A percentile compares a stretch with the other conserved stretches of the same genome.
Conservation (phyloP, 2,888 invertebrate genomes). For the Acronicta aceris region DNA sequence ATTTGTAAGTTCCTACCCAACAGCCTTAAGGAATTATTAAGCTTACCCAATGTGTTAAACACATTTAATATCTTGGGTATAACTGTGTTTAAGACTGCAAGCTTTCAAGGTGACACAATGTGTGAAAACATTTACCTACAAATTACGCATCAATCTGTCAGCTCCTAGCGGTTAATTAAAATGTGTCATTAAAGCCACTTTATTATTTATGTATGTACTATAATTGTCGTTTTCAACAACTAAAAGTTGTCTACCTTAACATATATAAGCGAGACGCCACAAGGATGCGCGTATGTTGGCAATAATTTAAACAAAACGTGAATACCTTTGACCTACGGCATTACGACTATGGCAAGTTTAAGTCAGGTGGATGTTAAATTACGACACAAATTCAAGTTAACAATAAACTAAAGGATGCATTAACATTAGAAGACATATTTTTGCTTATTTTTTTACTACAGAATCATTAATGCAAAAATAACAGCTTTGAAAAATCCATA, state of each 20-base stretch:
- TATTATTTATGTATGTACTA: conserved; percentile 18
- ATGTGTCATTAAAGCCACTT: conserved; percentile 26
- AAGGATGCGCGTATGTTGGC: conserved; percentile 69
- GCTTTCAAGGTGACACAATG: conserved; percentile 2
- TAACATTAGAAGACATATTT: conserved; percentile 16
- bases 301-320: conserved; percentile 79
- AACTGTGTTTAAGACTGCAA: no score
- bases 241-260: conserved; percentile 81
- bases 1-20: no score
- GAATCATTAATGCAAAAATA: no score
- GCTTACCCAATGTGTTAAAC: no score
- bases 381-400: conserved; percentile 50
- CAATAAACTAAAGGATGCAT: conserved; percentile 49
- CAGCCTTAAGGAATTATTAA: no score
- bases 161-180: conserved; percentile 25
- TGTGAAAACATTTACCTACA: conserved; percentile 27
- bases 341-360: conserved; percentile 51
- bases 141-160: conserved; percentile 12
- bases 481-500: no score
- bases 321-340: conserved; percentile 78
- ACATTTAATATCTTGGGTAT: no score
- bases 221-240: conserved; percentile 56
- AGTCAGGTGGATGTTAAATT: conserved; percentile 49
- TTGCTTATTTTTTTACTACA: neutral
- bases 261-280: conserved; percentile 65